phyloP scores from a whole-genome alignment of 2,797 vertebrate species.

The Mus spretus region DNA sequence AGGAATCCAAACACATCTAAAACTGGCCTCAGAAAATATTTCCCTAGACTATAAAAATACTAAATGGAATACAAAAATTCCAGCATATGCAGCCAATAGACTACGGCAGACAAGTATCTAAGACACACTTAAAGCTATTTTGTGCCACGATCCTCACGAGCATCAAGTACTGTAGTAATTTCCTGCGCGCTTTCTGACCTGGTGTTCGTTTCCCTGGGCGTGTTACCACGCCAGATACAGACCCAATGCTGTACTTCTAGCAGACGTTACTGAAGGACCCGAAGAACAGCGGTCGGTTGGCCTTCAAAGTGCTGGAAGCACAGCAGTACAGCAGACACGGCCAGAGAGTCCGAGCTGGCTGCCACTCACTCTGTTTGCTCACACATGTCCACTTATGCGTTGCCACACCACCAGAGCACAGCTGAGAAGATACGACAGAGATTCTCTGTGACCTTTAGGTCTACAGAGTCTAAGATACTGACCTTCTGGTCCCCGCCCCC shows the following conservation, averaged over 20 bases:
- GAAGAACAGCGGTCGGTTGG: slow-evolving; percentile 61
- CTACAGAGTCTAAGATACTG: not conserved
- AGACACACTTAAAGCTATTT: slow-evolving; percentile 73
- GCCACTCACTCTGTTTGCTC: not conserved
- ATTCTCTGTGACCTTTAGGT: not conserved
- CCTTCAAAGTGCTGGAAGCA: slow-evolving; percentile 87
- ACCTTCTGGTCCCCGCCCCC: not conserved
- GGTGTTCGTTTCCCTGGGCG: slow-evolving; percentile 57
- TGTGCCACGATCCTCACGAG: slow-evolving; percentile 82
- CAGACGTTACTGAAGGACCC: slow-evolving; percentile 62
- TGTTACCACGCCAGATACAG: slow-evolving; percentile 60
- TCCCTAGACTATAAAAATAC: slow-evolving; percentile 89
- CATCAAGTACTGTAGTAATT: slow-evolving; percentile 77
- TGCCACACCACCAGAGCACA: not conserved
- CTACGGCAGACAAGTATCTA: slow-evolving; percentile 80
- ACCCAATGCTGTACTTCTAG: slow-evolving; percentile 68
- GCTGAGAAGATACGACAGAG: not conserved
- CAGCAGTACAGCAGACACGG: slow-evolving; percentile 14
- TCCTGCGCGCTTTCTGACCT: slow-evolving; percentile 57
- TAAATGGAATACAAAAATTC: slow-evolving; percentile 88
- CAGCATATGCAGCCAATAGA: slow-evolving; percentile 82
- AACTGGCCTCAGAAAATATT: slow-evolving; percentile 87
- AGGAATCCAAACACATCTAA: slow-evolving; percentile 84
- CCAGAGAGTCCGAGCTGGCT: not conserved
- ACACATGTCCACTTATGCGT: accelerated